These are phyloP conservation scores for Okamejei kenojei DNA, from an alignment of 2,797 vertebrate genomes.

Conservation along the genomic window DNA sequence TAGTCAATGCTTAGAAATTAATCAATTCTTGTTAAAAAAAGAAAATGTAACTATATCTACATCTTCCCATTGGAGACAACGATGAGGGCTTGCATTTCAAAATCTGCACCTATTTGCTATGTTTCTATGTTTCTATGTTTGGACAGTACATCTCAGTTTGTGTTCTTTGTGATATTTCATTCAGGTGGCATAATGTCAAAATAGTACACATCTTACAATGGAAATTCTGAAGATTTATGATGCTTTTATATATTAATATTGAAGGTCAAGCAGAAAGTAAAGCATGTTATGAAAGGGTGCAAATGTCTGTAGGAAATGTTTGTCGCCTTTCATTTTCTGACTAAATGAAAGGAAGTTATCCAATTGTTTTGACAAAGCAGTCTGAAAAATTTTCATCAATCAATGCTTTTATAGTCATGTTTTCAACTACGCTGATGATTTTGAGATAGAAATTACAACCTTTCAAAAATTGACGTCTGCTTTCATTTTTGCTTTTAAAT, in stretches of 20 bases:
- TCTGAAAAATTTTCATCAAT: not conserved
- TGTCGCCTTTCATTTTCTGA: not conserved
- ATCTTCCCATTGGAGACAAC: not conserved
- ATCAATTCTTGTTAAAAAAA: not conserved
- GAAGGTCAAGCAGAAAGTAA: not conserved
- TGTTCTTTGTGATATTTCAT: not conserved
- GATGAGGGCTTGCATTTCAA: not conserved
- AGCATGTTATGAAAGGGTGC: not conserved
- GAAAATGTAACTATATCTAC: not conserved
- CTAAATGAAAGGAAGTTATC: not conserved
- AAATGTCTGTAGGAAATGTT: not conserved
- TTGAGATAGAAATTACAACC: not conserved
- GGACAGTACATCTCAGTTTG: not conserved
- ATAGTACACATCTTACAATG: not conserved
- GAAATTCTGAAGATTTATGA: not conserved
- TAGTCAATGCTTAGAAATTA: not conserved
- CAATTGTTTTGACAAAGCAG: constrained; percentile 9
- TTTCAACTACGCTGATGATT: not conserved
- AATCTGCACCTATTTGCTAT: not conserved
- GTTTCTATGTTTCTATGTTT: too few species aligned
- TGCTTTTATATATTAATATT: not conserved
- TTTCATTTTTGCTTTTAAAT: not conserved
- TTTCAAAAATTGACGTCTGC: not conserved
- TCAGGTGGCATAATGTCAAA: constrained; percentile 5
- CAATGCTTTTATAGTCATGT: not conserved